Evolutionary conservation across 2,888 invertebrate genomes (phyloP).

Genomic region (Baronia brevicornis): DNA sequence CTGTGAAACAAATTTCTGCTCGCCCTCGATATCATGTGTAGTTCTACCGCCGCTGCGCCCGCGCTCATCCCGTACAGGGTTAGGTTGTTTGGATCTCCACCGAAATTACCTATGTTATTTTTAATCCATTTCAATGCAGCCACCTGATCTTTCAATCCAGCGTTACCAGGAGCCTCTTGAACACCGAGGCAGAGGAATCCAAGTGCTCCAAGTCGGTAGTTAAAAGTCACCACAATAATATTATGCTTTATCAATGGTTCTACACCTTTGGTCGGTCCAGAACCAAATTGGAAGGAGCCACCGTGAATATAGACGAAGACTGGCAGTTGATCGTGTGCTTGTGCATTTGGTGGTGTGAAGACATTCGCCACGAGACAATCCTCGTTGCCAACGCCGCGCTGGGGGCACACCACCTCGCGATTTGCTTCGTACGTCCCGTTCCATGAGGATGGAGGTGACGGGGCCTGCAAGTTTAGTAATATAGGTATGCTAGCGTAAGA

Average conservation of each 20-base stretch:
- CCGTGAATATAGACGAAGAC: conserved; percentile 38
- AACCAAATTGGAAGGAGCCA: conserved; percentile 30
- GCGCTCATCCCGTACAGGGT: conserved; percentile 43
- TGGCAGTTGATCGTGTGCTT: conserved; percentile 17
- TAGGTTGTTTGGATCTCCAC: conserved; percentile 34
- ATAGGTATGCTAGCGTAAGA: neutral
- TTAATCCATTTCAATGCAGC: conserved; percentile 32
- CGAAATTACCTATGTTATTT: conserved; percentile 32
- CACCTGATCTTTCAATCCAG: conserved; percentile 37
- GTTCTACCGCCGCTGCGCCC: conserved; percentile 33
- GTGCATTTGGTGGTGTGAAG: conserved; percentile 27
- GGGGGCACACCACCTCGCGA: conserved; percentile 29
- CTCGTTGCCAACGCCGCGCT: conserved; percentile 30
- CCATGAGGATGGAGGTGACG: conserved; percentile 26
- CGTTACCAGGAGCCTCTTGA: conserved; percentile 36
- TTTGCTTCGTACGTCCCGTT: conserved; percentile 25
- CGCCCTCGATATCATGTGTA: conserved; percentile 30
- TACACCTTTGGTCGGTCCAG: conserved; percentile 29
- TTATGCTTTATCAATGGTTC: conserved; percentile 29
- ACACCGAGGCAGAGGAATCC: conserved; percentile 34
- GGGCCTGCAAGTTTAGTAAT: conserved; percentile 21
- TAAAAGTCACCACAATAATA: conserved; percentile 34
- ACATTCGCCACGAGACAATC: conserved; percentile 34
- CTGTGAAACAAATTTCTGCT: conserved; percentile 29
- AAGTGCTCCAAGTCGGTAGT: conserved; percentile 34